Conservation (phyloP, 35 echinoderm and acorn worm genomes). For the Acanthaster planci region DNA sequence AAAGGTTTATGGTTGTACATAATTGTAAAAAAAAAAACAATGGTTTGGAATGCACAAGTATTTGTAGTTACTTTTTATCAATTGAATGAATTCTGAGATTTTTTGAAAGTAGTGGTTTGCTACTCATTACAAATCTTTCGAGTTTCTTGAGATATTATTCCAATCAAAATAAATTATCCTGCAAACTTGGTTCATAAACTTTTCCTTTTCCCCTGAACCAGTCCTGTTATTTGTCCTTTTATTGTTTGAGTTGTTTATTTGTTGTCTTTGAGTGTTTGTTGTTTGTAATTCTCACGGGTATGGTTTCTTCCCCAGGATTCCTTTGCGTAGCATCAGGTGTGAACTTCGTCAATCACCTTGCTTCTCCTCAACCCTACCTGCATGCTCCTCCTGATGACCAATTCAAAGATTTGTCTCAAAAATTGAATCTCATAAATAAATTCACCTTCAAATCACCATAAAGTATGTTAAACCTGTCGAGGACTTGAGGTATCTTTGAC, state of each 20-base stretch:
- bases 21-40: background rate
- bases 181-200: no score
- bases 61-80: no score
- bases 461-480: no score
- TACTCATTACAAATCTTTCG: no score
- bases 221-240: background rate
- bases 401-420: constrained; percentile 14
- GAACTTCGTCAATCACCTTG: background rate
- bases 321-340: background rate
- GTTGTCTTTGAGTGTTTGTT: background rate
- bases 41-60: background rate
- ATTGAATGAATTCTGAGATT: no score
- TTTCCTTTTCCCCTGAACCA: background rate
- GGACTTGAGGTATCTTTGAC: no score
- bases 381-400: background rate
- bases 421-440: background rate
- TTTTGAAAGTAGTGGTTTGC: no score
- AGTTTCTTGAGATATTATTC: no score
- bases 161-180: no score
- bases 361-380: background rate
- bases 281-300: background rate
- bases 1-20: constrained; percentile 3
- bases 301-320: constrained; percentile 6
- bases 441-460: no score
- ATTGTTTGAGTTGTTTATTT: background rate